phyloP scores from a whole-genome alignment of 1,140 invertebrate genomes.

The Megalopta genalis region DNA sequence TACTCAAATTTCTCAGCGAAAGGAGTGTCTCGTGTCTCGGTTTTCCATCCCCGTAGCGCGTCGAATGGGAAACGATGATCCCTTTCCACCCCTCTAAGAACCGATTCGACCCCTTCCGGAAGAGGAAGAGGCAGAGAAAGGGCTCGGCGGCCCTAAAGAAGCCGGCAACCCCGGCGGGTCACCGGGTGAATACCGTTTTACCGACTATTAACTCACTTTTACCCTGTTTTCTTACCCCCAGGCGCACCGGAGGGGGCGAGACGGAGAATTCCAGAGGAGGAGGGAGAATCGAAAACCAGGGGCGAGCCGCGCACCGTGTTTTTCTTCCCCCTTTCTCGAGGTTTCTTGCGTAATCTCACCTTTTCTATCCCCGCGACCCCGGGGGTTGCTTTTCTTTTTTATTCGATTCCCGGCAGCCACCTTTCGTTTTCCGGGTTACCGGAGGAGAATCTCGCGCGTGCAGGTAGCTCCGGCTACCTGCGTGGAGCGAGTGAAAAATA shows the following conservation, averaged over 20 bases:
- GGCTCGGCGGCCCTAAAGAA: slow-evolving; percentile 20
- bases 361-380: slow-evolving; percentile 31
- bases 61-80: slow-evolving; percentile 34
- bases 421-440: slow-evolving; percentile 42
- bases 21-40: slow-evolving; percentile 66
- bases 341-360: slow-evolving; percentile 66
- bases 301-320: slow-evolving; percentile 58
- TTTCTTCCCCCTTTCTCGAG: slow-evolving; percentile 56
- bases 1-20: slow-evolving; percentile 69
- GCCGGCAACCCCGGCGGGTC: slow-evolving; percentile 60
- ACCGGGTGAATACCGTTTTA: slow-evolving; percentile 79
- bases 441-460: slow-evolving; percentile 42
- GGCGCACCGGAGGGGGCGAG: not conserved
- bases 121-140: slow-evolving; percentile 42
- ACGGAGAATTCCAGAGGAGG: no score
- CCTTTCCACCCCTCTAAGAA: slow-evolving; percentile 10
- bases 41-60: slow-evolving; percentile 30
- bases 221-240: slow-evolving; percentile 72
- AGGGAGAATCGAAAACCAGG: not conserved
- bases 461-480: slow-evolving; percentile 63
- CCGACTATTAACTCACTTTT: slow-evolving; percentile 81
- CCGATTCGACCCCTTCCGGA: slow-evolving; percentile 46
- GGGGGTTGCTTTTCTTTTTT: slow-evolving; percentile 13
- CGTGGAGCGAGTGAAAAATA: slow-evolving; percentile 22
- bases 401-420: not conserved